These are phyloP conservation scores for Drosophila demipolita DNA, from an alignment of 2,888 invertebrate genomes.

Conservation along the genomic window DNA sequence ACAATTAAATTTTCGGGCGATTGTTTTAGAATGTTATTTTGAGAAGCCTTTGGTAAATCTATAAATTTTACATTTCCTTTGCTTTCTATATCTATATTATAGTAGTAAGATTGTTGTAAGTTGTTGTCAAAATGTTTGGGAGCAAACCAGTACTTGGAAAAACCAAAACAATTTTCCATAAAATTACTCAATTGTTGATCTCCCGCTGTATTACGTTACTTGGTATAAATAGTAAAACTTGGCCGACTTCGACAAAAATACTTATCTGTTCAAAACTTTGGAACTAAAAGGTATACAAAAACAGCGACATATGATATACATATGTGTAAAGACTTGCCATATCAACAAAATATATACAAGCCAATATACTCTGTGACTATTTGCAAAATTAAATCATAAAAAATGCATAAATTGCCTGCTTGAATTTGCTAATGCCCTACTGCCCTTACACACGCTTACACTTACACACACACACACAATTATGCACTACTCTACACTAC, in stretches of 20 bases:
- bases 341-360: neutral
- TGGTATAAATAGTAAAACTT: neutral
- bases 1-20: neutral
- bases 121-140: neutral
- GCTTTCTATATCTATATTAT: neutral
- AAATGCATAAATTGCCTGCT: slow-evolving; percentile 52
- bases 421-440: slow-evolving; percentile 7
- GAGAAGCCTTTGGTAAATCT: neutral
- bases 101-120: neutral
- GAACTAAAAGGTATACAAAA: neutral
- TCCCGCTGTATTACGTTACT: neutral
- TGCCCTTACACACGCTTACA: neutral
- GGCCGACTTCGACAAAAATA: neutral
- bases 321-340: neutral
- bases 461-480: neutral
- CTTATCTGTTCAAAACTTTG: neutral
- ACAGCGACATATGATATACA: neutral
- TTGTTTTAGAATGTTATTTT: neutral
- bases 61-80: neutral
- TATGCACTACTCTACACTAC: neutral
- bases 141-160: neutral
- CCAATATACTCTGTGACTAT: neutral
- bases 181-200: neutral
- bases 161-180: neutral
- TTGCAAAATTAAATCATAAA: slow-evolving; percentile 32